Base-by-base conservation (phyloP, 2,888 invertebrate genomes). In the Yponomeuta plumbellus region DNA sequence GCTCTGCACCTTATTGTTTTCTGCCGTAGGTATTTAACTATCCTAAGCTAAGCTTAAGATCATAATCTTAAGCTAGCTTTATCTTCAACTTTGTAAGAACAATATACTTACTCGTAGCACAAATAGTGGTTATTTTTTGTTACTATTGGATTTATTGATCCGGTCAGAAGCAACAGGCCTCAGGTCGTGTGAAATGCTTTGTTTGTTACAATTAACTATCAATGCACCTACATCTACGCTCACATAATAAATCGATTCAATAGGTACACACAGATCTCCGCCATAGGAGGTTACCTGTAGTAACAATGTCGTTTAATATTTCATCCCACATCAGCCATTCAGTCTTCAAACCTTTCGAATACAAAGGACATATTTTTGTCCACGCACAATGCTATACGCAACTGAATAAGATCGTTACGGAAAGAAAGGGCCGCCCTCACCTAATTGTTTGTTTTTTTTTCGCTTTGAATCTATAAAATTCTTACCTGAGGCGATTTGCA, bases 401-500 rank as follows among this genome's bases (percentile, higher is more conserved):
- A 63, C 63, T 63, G 63, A 63, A 63, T 44, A 63, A 44, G 22
- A 21, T 44, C 21, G 40, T 22, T 11, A 11, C 11, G 13, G 22
- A 63, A n/a, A 23, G 34, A 61, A 61, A n/a, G 34, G 26, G n/a
- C 13, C 63, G 21, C 21, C 11, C 63, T 8, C 62, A 39, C 26
- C 20, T 11, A 34, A 44, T 44, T 63, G 20, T 63, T 63, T 63
- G n/a, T 63, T 22, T 63, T 22, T 63, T 63, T 44, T 44, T 21
- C 63, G 11, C 44, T 22, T 20, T 44, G 63, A 21, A 44, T 63
- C 34, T 22, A 22, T 40, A 44, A 61, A 63, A 63, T 22, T 63
- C 22, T 62, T 63, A 63, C 63, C 63, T 63, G 63, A 11, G 40
- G 13, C 10, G 22, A 63, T 63, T 63, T 63, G 63, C 63, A 22